Conservation (phyloP, 2,113 vertebrate genomes). For the Lophius piscatorius region DNA sequence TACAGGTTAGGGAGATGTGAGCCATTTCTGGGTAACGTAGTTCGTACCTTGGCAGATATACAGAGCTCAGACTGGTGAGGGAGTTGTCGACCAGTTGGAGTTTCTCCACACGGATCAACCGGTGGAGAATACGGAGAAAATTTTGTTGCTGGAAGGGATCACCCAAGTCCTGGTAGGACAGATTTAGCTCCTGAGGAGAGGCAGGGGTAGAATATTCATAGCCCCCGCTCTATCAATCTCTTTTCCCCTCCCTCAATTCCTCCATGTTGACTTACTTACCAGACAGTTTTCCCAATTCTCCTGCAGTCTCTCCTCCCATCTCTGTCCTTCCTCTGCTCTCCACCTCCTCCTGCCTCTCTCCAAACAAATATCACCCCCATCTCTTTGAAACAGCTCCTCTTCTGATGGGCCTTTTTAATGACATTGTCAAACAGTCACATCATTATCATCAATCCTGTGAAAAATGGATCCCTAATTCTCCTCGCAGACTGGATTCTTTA, state of each 20-base stretch:
- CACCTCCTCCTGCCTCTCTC: constrained; percentile 73
- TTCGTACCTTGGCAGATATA: constrained; percentile 91
- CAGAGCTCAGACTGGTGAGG: constrained; percentile 87
- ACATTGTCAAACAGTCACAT: constrained; percentile 10
- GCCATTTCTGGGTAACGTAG: constrained; percentile 9
- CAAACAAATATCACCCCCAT: constrained; percentile 66
- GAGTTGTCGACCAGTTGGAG: constrained; percentile 93
- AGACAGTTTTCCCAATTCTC: constrained; percentile 95
- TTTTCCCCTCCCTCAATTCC: too few species aligned
- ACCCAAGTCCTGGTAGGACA: constrained; percentile 94
- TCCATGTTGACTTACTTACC: constrained; percentile 71
- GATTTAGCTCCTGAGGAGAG: constrained; percentile 86
- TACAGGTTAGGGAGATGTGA: background rate
- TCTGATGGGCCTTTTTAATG: constrained; percentile 83
- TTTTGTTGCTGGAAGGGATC: constrained; percentile 89
- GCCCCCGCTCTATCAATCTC: background rate
- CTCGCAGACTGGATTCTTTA: background rate
- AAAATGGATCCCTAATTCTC: background rate
- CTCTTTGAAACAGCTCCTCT: constrained; percentile 80
- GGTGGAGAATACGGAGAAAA: constrained; percentile 86
- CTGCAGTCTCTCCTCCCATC: constrained; percentile 86
- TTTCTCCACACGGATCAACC: constrained; percentile 90
- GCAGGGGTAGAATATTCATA: background rate
- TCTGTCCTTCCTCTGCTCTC: constrained; percentile 77
- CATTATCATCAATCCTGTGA: background rate